Evolutionary conservation across 2,113 vertebrate species (phyloP).

Genomic region (Microtus oregoni): DNA sequence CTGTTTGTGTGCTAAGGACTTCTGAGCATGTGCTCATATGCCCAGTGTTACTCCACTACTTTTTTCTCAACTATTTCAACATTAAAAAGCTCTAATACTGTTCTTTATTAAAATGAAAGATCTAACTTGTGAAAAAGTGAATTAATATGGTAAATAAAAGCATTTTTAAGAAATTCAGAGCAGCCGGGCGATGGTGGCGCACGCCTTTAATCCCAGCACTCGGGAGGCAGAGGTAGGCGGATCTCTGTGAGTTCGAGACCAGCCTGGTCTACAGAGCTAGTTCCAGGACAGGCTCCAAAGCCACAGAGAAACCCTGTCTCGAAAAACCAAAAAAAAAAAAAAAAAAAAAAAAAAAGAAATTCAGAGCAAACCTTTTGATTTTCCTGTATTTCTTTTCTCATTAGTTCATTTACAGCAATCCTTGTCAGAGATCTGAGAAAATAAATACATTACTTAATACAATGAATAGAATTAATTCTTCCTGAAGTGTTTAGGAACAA

Average conservation of each 20-base stretch:
- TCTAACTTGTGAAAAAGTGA: slow-evolving; percentile 6
- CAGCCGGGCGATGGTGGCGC: too few relatives aligned
- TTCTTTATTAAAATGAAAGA: background rate
- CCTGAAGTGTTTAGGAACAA: slow-evolving; percentile 18
- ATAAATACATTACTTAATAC: slow-evolving; percentile 68
- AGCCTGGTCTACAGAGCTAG: too few relatives aligned
- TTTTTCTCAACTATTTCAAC: background rate
- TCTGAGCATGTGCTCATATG: background rate
- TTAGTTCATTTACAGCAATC: slow-evolving; percentile 92
- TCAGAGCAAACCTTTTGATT: slow-evolving; percentile 95
- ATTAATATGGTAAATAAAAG: background rate
- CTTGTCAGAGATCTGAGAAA: slow-evolving; percentile 95
- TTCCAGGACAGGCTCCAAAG: too few relatives aligned
- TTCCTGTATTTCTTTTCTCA: slow-evolving; percentile 95
- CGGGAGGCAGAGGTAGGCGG: too few relatives aligned
- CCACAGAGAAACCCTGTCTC: too few relatives aligned
- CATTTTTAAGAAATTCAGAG: slow-evolving; percentile 53
- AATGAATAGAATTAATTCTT: slow-evolving; percentile 1
- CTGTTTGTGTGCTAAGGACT: background rate
- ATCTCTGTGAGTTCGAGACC: too few relatives aligned
- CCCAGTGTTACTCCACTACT: background rate
- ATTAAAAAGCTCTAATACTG: background rate
- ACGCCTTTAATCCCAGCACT: too few relatives aligned
- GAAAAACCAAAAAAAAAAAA: too few relatives aligned
- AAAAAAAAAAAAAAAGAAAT: too few relatives aligned